Evolutionary conservation across 2,113 vertebrate genomes (phyloP), one percentile per base, ranked within the genome.

Genomic region (Peromyscus californicus): DNA sequence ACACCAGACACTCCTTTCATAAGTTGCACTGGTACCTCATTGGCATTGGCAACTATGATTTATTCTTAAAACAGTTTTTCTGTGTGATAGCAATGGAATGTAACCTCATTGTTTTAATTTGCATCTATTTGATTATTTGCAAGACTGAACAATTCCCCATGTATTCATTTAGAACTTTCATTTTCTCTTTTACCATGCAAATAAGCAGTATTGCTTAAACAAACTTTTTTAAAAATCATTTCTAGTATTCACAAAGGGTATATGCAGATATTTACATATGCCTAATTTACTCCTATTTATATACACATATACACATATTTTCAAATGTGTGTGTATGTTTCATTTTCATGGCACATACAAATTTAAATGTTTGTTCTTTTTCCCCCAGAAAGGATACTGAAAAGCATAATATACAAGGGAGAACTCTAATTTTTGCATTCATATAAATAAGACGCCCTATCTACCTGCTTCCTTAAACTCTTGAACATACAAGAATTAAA

Each of bases 131-230:
- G 48, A 84, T 90, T 90, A 89, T 92, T 91, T 96, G 10, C 6
- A 90, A 80, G 29, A 36, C 10, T 61, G 24, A 94, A 67, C 5
- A 59, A 92, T 96, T 51, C 5, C 10, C 15, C 15, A 39, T 74
- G 45, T 76, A 88, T 89, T 94, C 67, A 89, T 84, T 93, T 97
- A 86, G 70, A 95, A 89, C 26, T 67, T 86, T 87, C 3, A 24
- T 94, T 97, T 97, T 93, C 72, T 95, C 42, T 97, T 91, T 95
- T 95, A 65, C 80, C 65, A 75, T 83, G 63, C 12, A 97, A 89
- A 93, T 92, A n/a, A 89, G 21, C 70, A 51, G 54, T 22, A 79
- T 70, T 24, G 1, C n/a, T 94, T 83, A 83, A 91, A 67, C 33
- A 65, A 21, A 74, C 51, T 51, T 87, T 91, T 91, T 89, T 91